Base-by-base conservation (phyloP, 1,140 invertebrate species). In the Holotrichia oblita region DNA sequence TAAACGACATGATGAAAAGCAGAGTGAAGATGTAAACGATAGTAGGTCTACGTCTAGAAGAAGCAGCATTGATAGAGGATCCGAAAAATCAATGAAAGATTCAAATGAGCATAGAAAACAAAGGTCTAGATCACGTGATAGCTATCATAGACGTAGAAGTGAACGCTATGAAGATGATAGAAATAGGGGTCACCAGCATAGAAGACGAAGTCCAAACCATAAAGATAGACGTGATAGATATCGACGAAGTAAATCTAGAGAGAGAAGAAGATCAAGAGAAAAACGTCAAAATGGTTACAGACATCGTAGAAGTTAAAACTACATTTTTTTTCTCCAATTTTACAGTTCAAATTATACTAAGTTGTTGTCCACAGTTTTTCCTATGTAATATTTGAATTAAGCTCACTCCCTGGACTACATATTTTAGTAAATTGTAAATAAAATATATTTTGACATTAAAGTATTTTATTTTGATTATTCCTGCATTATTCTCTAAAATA, bases 11-110 rank as follows among this genome's bases (percentile, higher is more conserved):
- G 42, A 48, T 78, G 59, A 69, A 12, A 22, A 77, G 10, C 10
- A 77, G 1, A 40, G 10, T 12, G 24, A 48, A 10, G 27, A 78
- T 0, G 22, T 14, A 9, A 24, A 22, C 6, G 61, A 69, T 24
- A 69, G 61, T 22, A 69, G 27, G 14, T 69, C 61, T 8, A 69
- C 20, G 22, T 69, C 61, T 10, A 17, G 61, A 9, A 69, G 14
- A 69, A 69, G 17, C 7, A 69, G 61, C 61, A 27, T 69, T 14
- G 61, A 69, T 69, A 69, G 61, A 27, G 61, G 22, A 69, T 69
- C 61, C 8, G 61, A 69, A 10, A 69, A 69, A 69, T 69, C 61
- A 4, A 7, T 55, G 12, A 55, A 55, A 9, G 20, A 69, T 22
- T 69, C 61, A 8, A 27, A 14, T 34, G 22, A 27, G 0, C 8